A percentile compares a stretch with the other conserved stretches of the same genome.
Evolutionary conservation across 1,140 invertebrate genomes (phyloP).

Genomic region (Homalodisca vitripennis): DNA sequence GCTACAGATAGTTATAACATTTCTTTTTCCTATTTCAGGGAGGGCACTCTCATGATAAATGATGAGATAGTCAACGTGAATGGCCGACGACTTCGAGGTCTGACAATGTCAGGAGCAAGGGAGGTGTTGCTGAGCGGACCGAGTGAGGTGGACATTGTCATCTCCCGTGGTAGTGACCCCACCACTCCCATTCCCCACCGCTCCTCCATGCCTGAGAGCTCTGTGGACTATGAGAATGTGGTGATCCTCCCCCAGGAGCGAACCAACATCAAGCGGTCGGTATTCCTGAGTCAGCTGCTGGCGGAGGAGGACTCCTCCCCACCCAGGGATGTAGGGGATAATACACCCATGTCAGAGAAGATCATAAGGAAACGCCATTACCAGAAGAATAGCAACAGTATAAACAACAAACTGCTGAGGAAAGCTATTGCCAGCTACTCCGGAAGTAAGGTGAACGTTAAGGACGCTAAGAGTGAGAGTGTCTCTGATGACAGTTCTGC

Average conservation of each 20-base stretch:
- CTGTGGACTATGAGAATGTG: constrained; percentile 61
- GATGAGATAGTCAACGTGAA: constrained; percentile 86
- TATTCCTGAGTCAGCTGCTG: constrained; percentile 28
- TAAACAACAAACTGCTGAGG: constrained; percentile 57
- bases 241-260: constrained; percentile 29
- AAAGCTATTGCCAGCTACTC: constrained; percentile 54
- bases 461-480: neutral
- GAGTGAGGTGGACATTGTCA: constrained; percentile 70
- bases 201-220: constrained; percentile 58
- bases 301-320: neutral
- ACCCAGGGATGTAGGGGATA: neutral
- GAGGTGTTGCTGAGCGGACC: constrained; percentile 64
- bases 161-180: constrained; percentile 24
- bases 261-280: constrained; percentile 22
- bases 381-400: constrained; percentile 57
- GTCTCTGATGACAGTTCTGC: neutral
- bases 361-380: constrained; percentile 49
- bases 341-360: constrained; percentile 21
- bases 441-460: constrained; percentile 21
- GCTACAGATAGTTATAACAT: no score
- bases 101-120: constrained; percentile 73
- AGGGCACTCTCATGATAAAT: constrained; percentile 70
- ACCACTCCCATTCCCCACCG: constrained; percentile 47
- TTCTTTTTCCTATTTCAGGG: constrained; percentile 59
- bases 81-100: constrained; percentile 67